Evolutionary conservation across 2,113 vertebrate genomes (phyloP).

Genomic region (Aegypius monachus): DNA sequence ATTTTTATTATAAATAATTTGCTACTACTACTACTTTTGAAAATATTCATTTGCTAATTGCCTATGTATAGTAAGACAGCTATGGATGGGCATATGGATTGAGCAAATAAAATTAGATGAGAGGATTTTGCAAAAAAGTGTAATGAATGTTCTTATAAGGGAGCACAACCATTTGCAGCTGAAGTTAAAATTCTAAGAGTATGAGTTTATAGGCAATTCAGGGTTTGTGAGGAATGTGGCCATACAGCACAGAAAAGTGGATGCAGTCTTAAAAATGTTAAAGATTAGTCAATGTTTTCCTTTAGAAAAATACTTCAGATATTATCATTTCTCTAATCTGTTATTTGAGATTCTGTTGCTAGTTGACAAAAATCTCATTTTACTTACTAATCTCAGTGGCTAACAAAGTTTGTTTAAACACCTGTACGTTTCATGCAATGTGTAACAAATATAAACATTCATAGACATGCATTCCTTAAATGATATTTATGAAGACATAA

Average conservation of each 20-base stretch:
- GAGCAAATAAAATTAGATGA: neutral
- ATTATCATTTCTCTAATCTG: neutral
- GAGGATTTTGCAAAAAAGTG: neutral
- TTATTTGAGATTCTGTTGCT: neutral
- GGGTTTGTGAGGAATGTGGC: neutral
- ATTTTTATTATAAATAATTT: neutral
- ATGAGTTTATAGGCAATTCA: neutral
- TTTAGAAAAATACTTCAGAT: neutral
- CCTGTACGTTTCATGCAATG: neutral
- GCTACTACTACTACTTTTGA: neutral
- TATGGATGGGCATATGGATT: neutral
- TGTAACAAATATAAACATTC: neutral
- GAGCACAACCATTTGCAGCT: neutral
- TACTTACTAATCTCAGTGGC: neutral
- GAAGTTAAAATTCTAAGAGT: neutral
- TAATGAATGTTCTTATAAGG: neutral
- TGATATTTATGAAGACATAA: neutral
- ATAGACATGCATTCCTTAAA: neutral
- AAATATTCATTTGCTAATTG: neutral
- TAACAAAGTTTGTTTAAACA: neutral
- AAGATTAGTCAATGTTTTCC: neutral
- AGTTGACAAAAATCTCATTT: neutral
- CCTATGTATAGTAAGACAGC: neutral
- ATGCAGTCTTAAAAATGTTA: neutral
- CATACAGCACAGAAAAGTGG: neutral